Evolutionary conservation across 2,888 invertebrate species (phyloP), one percentile per base, ranked within the genome.

Genomic region (Ophion ventricosus): DNA sequence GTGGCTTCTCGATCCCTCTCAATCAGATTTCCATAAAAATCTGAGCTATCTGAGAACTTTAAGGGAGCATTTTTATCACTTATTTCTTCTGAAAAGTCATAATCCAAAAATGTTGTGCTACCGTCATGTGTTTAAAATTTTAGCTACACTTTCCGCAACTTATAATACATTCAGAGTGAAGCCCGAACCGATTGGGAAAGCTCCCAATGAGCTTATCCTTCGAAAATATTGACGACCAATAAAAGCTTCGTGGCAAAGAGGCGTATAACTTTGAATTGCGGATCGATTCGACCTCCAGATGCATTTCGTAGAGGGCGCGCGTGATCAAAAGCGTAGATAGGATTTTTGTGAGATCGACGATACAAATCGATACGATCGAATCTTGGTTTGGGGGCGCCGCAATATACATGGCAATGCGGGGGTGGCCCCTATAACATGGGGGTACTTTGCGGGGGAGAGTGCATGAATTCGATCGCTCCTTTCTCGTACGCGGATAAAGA

Each of bases 401-500:
- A n/a, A 43, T 23, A 56, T 63, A 72, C 40, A 40, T 40, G 20
- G n/a, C 26, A 70, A 40, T 76, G 59, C 76, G 40, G 54, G 49
- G 17, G 54, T 63, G 56, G 59, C 63, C 17, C 7, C 35, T 35
- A 35, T 8, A 1, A 54, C 14, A n/a, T n/a, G n/a, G 35, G 23
- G 70, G 25, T 35, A 64, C 74, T 26, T 69, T 64, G 63, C 63
- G 54, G 29, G 70, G 29, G n/a, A n/a, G 10, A 59, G 56, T 67
- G 72, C 76, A 82, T 80, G 82, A 75, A 80, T 84, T 82, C 63
- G 82, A 82, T 82, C 76, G 79, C 29, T 79, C 54, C 80, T 76
- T 79, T 56, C 80, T 76, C 79, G 80, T 43, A 80, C 79, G 63
- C 80, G 82, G 82, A 85, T 82, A 82, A 82, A 79, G 82, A 77